Evolutionary conservation across 2,888 invertebrate genomes (phyloP), one percentile per base, ranked within the genome.

Genomic region (Spilosoma lubricipeda): DNA sequence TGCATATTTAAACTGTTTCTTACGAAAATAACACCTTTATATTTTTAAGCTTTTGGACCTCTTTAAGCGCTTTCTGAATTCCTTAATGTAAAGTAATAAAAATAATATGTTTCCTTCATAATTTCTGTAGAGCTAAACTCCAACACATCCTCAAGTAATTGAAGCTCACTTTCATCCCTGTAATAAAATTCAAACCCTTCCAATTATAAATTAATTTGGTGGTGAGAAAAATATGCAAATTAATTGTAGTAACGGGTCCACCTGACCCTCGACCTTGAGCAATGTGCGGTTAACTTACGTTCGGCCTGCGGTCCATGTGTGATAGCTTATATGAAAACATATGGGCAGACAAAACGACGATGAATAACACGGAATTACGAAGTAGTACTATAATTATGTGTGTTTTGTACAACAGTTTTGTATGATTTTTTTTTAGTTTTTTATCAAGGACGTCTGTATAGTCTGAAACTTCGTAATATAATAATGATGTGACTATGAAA

Each of bases 221-320:
- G 66, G 67, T 73, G 75, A 82, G 83, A 82, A 85, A 86, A 86
- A 86, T 82, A 85, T 85, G 81, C 78, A 82, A 85, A 86, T 86
- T 80, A 85, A 84, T 81, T 78, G 79, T 77, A 77, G 52, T 73
- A 73, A 45, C 36, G 72, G 78, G 78, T 73, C 76, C 70, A 78
- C 75, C 77, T 86, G 80, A 81, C 76, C 84, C 71, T 64, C 13
- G 65, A 33, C 68, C 76, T 73, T 77, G 77, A 80, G 77, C 79
- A 71, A 79, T 76, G 39, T 75, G 86, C 67, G 83, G 83, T 76
- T 70, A 59, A 67, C 75, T 63, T 30, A 27, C 27, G 63, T 64
- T 67, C 76, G 64, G 66, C 48, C 36, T 45, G 67, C 72, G 65
- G 73, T 77, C 75, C 64, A 82, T 82, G 64, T 71, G 67, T 85